phyloP scores from a whole-genome alignment of 2,113 vertebrate genomes.

The Campylorhamphus procurvoides region DNA sequence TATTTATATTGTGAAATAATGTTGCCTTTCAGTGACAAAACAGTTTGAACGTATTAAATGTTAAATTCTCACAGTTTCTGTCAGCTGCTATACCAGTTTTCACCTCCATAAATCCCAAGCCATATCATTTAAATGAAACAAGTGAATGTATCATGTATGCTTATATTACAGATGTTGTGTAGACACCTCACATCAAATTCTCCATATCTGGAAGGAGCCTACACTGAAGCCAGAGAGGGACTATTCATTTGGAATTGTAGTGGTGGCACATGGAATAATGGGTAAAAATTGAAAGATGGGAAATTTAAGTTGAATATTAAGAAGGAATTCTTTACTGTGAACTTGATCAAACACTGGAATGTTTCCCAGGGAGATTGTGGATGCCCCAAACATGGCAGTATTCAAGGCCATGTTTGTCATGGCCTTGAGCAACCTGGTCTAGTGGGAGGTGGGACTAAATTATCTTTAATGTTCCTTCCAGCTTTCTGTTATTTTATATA shows the following conservation, averaged over 20 bases:
- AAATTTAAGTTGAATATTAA: not conserved
- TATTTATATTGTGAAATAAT: not conserved
- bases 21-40: not conserved
- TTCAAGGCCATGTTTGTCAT: not conserved
- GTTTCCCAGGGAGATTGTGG: not conserved
- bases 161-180: not conserved
- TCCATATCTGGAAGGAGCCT: not conserved
- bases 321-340: not conserved
- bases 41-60: not conserved
- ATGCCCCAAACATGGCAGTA: fast-evolving
- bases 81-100: not conserved
- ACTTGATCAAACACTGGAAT: not conserved
- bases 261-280: too few relatives aligned
- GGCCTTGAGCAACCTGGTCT: not conserved
- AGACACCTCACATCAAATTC: not conserved
- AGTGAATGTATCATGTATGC: not conserved
- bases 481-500: not conserved
- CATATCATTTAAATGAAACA: not conserved
- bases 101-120: not conserved
- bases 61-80: not conserved
- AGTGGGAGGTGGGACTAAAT: too few relatives aligned
- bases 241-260: not conserved
- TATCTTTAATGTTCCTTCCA: not conserved
- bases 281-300: fast-evolving
- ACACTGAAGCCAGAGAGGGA: not conserved